These are phyloP conservation scores for Trichogramma pretiosum DNA, from an alignment of 1,140 invertebrate species.

Conservation along the genomic window DNA sequence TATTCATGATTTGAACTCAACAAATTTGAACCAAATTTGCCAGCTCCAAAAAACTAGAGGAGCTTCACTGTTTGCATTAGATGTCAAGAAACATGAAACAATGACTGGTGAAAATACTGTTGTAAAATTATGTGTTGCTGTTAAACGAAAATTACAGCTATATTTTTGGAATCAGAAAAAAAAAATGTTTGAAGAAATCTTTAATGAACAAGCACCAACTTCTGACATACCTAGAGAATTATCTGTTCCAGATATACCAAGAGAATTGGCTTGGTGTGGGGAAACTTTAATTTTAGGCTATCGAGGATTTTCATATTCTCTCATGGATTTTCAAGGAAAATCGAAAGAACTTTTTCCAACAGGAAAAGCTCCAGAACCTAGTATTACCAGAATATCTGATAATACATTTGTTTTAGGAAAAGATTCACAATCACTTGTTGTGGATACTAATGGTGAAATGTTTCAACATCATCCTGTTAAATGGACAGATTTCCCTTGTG, in stretches of 20 bases:
- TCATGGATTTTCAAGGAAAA: slow-evolving; percentile 47
- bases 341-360: slow-evolving; percentile 77
- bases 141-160: slow-evolving; percentile 77
- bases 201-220: slow-evolving; percentile 61
- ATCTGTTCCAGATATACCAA: slow-evolving; percentile 72
- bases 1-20: slow-evolving; percentile 74
- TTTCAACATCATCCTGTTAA: slow-evolving; percentile 62
- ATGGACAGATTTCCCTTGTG: slow-evolving; percentile 74
- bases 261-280: slow-evolving; percentile 69
- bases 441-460: slow-evolving; percentile 64
- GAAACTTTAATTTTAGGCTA: slow-evolving; percentile 40
- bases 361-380: slow-evolving; percentile 76
- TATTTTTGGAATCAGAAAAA: slow-evolving; percentile 77
- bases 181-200: slow-evolving; percentile 66
- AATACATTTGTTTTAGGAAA: slow-evolving; percentile 67
- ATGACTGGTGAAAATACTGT: slow-evolving; percentile 64
- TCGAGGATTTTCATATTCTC: slow-evolving; percentile 40
- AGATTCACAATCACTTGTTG: slow-evolving; percentile 76
- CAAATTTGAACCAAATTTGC: slow-evolving; percentile 69
- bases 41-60: slow-evolving; percentile 75
- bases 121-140: slow-evolving; percentile 78
- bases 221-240: slow-evolving; percentile 40
- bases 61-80: slow-evolving; percentile 76
- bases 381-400: slow-evolving; percentile 65
- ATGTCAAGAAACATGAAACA: slow-evolving; percentile 59